These are phyloP conservation scores for Exephanes ischioxanthus DNA, from an alignment of 2,888 invertebrate species.

Conservation along the genomic window DNA sequence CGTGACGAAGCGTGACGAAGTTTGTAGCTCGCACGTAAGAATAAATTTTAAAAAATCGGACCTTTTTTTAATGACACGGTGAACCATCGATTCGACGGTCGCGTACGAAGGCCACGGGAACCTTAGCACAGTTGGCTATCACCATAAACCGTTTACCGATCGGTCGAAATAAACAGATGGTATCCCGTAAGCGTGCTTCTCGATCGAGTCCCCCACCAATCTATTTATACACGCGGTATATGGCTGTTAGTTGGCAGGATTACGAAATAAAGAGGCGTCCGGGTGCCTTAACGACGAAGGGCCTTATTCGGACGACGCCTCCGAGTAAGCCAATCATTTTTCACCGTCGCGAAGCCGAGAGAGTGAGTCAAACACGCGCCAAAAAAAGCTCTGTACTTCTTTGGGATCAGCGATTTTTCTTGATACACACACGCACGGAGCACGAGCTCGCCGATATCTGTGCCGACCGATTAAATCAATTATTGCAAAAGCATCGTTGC, in stretches of 20 bases:
- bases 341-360: conserved; percentile 35
- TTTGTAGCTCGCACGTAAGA: background rate
- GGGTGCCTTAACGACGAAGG: conserved; percentile 61
- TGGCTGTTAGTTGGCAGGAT: conserved; percentile 54
- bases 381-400: conserved; percentile 66
- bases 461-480: conserved; percentile 62
- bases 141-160: conserved; percentile 67
- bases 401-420: conserved; percentile 55
- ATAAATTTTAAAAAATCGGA: background rate
- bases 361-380: conserved; percentile 63
- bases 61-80: background rate
- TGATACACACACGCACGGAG: conserved; percentile 41
- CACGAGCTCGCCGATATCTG: conserved; percentile 37
- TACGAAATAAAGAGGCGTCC: conserved; percentile 67
- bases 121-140: conserved; percentile 74
- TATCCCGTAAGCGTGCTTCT: conserved; percentile 64
- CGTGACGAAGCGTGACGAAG: background rate
- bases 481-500: conserved; percentile 39
- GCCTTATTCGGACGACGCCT: conserved; percentile 66
- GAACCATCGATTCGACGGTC: background rate
- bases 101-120: conserved; percentile 67
- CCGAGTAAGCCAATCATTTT: conserved; percentile 60
- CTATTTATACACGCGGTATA: conserved; percentile 46
- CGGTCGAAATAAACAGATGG: conserved; percentile 56
- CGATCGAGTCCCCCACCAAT: conserved; percentile 52